phyloP scores from a whole-genome alignment of 2,113 vertebrate species.

The Lepidothrix coronata region DNA sequence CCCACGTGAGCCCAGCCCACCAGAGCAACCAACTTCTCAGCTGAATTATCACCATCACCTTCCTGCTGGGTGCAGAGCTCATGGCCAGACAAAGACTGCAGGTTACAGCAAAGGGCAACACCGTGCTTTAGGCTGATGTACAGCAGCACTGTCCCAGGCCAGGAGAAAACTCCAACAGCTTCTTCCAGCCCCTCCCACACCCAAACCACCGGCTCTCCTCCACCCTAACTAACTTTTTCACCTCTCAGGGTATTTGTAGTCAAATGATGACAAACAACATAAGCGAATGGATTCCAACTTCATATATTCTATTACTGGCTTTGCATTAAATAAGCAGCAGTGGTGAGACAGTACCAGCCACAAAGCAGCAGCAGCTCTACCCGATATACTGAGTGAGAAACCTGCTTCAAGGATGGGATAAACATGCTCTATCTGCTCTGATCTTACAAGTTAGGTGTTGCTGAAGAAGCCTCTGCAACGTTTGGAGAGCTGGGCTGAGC shows the following conservation, averaged over 20 bases:
- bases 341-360: not conserved
- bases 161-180: not conserved
- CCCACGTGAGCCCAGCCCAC: not conserved
- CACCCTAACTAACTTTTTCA: not conserved
- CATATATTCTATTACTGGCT: not conserved
- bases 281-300: not conserved
- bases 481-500: not conserved
- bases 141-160: not conserved
- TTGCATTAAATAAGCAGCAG: not conserved
- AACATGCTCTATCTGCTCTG: not conserved
- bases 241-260: not conserved
- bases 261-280: not conserved
- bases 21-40: not conserved
- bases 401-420: not conserved
- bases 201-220: accelerated
- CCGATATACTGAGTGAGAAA: not conserved
- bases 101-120: not conserved
- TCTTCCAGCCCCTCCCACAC: not conserved
- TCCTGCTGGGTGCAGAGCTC: not conserved
- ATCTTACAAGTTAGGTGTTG: not conserved
- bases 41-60: not conserved
- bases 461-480: not conserved
- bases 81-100: not conserved
- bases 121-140: not conserved
- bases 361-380: not conserved